Conservation (phyloP, 2,888 invertebrate species). For the Hololepta plana region DNA sequence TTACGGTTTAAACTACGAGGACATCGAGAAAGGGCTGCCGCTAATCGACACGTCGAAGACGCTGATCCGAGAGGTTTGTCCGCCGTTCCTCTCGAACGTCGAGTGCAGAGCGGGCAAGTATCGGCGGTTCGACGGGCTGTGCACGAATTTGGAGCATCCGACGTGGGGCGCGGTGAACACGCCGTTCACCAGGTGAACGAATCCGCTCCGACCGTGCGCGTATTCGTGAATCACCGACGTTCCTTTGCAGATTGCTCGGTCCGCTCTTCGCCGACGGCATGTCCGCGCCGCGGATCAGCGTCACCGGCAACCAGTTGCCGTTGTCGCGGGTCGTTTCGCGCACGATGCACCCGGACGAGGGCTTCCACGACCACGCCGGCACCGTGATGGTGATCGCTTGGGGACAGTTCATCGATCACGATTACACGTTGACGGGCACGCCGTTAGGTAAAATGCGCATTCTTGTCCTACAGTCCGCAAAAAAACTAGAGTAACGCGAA, state of each 20-base stretch:
- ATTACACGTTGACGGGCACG: conserved; percentile 75
- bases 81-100: conserved; percentile 71
- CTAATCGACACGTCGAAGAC: conserved; percentile 79
- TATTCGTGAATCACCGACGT: conserved; percentile 1
- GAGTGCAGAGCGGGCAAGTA: conserved; percentile 81
- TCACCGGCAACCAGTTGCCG: conserved; percentile 60
- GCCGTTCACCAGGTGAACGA: conserved; percentile 63
- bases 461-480: not conserved
- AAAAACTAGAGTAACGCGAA: not conserved
- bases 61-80: conserved; percentile 68
- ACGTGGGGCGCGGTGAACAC: conserved; percentile 78
- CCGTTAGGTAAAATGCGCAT: conserved; percentile 48
- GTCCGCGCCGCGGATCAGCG: conserved; percentile 63
- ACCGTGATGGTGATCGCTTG: conserved; percentile 87
- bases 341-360: conserved; percentile 84
- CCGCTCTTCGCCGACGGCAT: conserved; percentile 76
- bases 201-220: no score
- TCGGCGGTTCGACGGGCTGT: conserved; percentile 69
- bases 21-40: conserved; percentile 74
- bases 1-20: conserved; percentile 68
- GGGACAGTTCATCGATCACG: conserved; percentile 94
- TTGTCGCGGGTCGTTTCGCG: conserved; percentile 71
- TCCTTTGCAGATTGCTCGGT: conserved; percentile 40
- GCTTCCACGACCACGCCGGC: conserved; percentile 84
- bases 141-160: conserved; percentile 75